Base-by-base conservation (phyloP, 2,797 vertebrate species). In the Pteropus rufus region DNA sequence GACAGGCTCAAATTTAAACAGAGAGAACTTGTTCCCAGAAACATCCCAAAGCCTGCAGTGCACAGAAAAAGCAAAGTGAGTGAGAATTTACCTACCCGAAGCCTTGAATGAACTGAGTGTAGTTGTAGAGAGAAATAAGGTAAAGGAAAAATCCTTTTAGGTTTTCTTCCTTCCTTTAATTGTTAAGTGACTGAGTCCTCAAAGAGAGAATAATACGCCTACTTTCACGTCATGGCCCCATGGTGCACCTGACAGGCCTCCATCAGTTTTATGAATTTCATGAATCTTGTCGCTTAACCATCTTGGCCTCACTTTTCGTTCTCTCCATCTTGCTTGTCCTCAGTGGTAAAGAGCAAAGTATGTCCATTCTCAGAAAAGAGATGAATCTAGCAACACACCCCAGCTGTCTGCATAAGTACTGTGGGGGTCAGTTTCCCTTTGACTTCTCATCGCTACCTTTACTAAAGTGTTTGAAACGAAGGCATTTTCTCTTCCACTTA, bases 211-310 rank as follows among this genome's bases (percentile, higher is more conserved):
- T 31, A 29, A 52, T 49, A 34, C 46, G 21, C 12, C 3, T 7
- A 41, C n/a, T 58, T 87, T 94, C 26, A 34, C n/a, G 52, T 52
- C 10, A 15, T 39, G n/a, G 54, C 15, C 52, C 14, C 7, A 2
- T n/a, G 36, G 83, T 85, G 26, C 19, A 7, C 64, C 83, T 65
- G 90, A 69, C 44, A 93, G 90, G 93, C 80, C 56, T 87, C 76
- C 39, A 79, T 85, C 77, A 93, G 49, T 96, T 96, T 97, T 95
- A 97, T 46, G 88, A 93, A 93, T 34, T n/a, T 36, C 73, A 46
- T 94, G 96, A 89, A 92, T 95, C 95, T 95, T 82, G 69, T 95
- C 81, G 41, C 36, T 84, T 95, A 91, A 62, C 46, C 85, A 82
- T 80, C 67, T 56, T 77, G 86, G 80, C 41, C 85, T 96, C 3